Evolutionary conservation across 2,888 invertebrate species (phyloP).

Genomic region (Archips crataeganus): DNA sequence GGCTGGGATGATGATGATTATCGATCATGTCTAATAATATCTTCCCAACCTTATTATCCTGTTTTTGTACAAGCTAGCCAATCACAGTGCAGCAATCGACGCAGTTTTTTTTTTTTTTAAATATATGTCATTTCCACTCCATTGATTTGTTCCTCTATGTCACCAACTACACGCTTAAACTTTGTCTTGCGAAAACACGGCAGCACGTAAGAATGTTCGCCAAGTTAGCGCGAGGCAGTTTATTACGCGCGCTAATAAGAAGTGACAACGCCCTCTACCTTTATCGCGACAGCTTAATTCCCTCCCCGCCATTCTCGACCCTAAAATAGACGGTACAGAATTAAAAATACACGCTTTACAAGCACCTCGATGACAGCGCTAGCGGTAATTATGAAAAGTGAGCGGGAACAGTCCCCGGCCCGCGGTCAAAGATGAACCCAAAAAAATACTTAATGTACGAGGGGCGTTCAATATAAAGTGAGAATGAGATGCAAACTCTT

Average conservation of each 20-base stretch:
- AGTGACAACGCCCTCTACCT: conserved; percentile 61
- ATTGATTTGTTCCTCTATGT: background rate
- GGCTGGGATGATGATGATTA: too few species aligned
- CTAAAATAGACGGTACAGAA: conserved; percentile 55
- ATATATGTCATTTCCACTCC: too few species aligned
- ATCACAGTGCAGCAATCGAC: too few species aligned
- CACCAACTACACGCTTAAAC: conserved; percentile 1
- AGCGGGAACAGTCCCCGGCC: conserved; percentile 47
- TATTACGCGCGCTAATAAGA: conserved; percentile 72
- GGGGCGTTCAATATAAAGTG: too few species aligned
- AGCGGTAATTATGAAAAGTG: conserved; percentile 74
- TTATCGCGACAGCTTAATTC: conserved; percentile 59
- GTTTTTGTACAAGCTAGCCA: too few species aligned
- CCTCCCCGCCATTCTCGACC: conserved; percentile 60
- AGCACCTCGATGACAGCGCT: conserved; percentile 64
- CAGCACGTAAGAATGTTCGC: conserved; percentile 2
- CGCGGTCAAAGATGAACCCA: conserved; percentile 66
- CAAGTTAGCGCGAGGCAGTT: conserved; percentile 41
- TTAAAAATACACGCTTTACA: conserved; percentile 66
- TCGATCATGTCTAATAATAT: too few species aligned
- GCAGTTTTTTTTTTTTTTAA: too few species aligned
- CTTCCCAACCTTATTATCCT: too few species aligned
- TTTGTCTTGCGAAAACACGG: background rate
- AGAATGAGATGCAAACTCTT: too few species aligned
- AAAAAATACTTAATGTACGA: conserved; percentile 72